A percentile compares a stretch with the other conserved stretches of the same genome.
These are phyloP conservation scores for Sialia sialis DNA, from an alignment of 2,113 vertebrate genomes.

Conservation along the genomic window DNA sequence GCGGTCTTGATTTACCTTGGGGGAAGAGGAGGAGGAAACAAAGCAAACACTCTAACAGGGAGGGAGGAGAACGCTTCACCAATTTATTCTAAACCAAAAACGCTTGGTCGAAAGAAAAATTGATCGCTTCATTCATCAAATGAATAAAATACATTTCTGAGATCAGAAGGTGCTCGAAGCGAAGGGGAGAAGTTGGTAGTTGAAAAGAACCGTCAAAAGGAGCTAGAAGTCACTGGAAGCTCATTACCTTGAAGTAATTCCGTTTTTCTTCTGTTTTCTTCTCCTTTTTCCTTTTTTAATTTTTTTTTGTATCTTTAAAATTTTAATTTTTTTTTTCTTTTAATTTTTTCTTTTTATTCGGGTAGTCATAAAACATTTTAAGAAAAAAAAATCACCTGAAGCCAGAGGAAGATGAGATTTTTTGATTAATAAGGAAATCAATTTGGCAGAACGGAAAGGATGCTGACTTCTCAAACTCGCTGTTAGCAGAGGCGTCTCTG, in stretches of 20 bases:
- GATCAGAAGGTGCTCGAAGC: not conserved
- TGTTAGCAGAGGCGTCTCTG: not conserved
- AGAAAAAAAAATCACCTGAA: not conserved
- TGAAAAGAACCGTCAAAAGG: conserved; percentile 9
- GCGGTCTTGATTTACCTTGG: not conserved
- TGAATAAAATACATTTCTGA: conserved; percentile 1
- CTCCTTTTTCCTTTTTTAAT: rapidly evolving
- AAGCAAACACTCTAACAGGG: not conserved
- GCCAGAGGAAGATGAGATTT: not conserved
- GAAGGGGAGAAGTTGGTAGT: not conserved
- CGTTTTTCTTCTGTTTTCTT: not conserved
- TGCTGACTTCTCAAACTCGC: not conserved
- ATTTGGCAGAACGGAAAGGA: not conserved
- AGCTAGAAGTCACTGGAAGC: not conserved
- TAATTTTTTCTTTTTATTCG: rapidly evolving
- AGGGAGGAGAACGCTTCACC: not conserved
- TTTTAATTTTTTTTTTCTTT: no score
- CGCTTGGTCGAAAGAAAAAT: not conserved
- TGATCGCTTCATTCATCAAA: conserved; percentile 39
- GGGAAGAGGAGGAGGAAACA: not conserved
- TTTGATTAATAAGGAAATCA: conserved; percentile 33
- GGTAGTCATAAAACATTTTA: not conserved
- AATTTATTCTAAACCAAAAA: conserved; percentile 20
- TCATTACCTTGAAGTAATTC: not conserved
- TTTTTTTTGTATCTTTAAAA: rapidly evolving